Percentiles rank a stretch among this genome's conserved stretches.
Conservation (phyloP, 2,113 vertebrate species). For the Apteryx mantelli region DNA sequence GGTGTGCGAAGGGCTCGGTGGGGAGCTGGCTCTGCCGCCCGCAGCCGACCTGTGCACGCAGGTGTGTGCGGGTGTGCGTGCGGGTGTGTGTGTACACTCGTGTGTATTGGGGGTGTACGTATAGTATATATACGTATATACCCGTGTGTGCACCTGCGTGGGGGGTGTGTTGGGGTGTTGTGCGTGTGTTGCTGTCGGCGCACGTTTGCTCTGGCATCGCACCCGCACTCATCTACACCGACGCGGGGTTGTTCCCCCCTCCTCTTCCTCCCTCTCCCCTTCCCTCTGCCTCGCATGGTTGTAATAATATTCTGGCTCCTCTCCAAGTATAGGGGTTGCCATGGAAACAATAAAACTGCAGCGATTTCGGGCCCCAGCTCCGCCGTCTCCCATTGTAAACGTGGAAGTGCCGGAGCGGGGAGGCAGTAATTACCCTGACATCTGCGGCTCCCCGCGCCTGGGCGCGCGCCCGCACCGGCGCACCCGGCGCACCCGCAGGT, state of each 20-base stretch:
- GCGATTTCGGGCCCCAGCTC: neutral
- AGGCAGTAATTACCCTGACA: neutral
- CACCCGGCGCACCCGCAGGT: accelerated
- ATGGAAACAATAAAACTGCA: slow-evolving; percentile 70
- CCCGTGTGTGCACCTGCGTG: neutral
- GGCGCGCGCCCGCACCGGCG: too few species aligned
- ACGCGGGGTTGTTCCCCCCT: neutral
- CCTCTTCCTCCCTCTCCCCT: too few species aligned
- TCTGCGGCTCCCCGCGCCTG: neutral
- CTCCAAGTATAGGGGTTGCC: slow-evolving; percentile 61
- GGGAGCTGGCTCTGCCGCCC: neutral
- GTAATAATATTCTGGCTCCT: neutral
- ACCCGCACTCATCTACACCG: neutral
- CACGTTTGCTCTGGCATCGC: neutral
- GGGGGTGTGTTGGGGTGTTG: too few species aligned
- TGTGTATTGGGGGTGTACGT: accelerated
- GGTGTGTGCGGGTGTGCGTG: neutral
- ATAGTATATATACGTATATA: too few species aligned
- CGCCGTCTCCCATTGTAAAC: neutral
- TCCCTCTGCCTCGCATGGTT: too few species aligned
- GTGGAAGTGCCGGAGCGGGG: neutral
- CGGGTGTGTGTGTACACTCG: neutral
- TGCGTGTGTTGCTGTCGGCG: neutral
- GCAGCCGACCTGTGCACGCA: too few species aligned
- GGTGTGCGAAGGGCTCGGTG: neutral